Conservation (phyloP, 1,140 invertebrate species). For the Heliconius congener region DNA sequence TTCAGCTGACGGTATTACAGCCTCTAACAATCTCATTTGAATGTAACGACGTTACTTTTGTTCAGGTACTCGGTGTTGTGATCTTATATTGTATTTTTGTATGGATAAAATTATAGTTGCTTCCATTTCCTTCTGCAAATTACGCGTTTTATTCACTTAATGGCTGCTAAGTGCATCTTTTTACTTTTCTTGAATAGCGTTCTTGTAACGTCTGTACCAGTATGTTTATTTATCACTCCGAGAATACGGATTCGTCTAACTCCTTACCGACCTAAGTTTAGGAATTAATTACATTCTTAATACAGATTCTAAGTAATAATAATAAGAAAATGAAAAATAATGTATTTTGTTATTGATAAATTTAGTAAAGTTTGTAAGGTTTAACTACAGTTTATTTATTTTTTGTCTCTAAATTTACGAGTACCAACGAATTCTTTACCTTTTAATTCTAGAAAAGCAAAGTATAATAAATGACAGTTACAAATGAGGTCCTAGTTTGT, state of each 20-base stretch:
- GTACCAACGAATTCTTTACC: not conserved
- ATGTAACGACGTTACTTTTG: conserved; percentile 22
- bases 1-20: conserved; percentile 14
- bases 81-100: not conserved
- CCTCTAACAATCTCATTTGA: conserved; percentile 29
- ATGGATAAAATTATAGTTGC: not conserved
- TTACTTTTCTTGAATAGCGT: no score
- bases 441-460: not conserved
- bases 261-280: no score
- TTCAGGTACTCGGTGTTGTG: not conserved
- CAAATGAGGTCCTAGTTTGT: conserved; percentile 1
- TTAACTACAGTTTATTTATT: no score
- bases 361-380: no score
- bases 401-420: not conserved
- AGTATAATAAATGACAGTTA: not conserved
- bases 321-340: no score
- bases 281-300: no score
- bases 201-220: not conserved
- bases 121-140: not conserved
- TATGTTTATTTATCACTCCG: not conserved
- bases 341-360: no score
- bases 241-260: no score
- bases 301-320: no score
- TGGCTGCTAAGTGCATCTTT: not conserved
- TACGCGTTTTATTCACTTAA: not conserved